Evolutionary conservation across 2,113 vertebrate species (phyloP).

Genomic region (Gymnobelideus leadbeateri): DNA sequence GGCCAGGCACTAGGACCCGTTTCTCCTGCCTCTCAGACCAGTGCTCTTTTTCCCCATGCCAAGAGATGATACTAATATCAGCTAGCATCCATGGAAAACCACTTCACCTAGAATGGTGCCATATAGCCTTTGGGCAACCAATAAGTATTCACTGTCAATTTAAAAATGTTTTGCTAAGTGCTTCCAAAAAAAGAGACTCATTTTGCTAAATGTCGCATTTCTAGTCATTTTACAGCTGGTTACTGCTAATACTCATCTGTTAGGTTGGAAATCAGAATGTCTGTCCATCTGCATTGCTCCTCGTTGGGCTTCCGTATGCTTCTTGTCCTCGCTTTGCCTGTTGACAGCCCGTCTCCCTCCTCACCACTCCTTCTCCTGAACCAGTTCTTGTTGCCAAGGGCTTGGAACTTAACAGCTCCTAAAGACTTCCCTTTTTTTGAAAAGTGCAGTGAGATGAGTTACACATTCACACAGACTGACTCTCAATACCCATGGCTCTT

Average conservation of each 20-base stretch:
- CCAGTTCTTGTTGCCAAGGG: background rate
- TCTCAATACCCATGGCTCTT: background rate
- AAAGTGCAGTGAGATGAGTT: background rate
- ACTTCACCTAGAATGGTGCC: background rate
- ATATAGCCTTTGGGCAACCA: conserved; percentile 63
- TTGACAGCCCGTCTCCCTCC: background rate
- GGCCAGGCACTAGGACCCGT: background rate
- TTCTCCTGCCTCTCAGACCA: conserved; percentile 41
- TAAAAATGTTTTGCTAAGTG: conserved; percentile 74
- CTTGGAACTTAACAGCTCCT: background rate
- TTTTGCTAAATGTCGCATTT: conserved; percentile 66
- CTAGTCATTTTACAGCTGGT: conserved; percentile 77
- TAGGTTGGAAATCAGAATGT: conserved; percentile 67
- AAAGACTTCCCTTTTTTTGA: background rate
- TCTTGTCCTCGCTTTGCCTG: conserved; percentile 16
- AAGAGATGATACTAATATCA: conserved; percentile 8
- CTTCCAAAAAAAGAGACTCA: conserved; percentile 40
- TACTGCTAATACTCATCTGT: conserved; percentile 78
- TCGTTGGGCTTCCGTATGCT: conserved; percentile 45
- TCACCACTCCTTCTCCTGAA: background rate
- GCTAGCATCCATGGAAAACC: conserved; percentile 43
- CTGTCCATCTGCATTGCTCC: conserved; percentile 76
- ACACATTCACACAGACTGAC: background rate
- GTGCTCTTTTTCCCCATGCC: background rate
- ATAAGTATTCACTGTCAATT: conserved; percentile 66